Percentiles rank a stretch among this genome's conserved stretches.
These are phyloP conservation scores for Neolamprologus modestus DNA, from an alignment of 2,113 vertebrate genomes.

Conservation along the genomic window DNA sequence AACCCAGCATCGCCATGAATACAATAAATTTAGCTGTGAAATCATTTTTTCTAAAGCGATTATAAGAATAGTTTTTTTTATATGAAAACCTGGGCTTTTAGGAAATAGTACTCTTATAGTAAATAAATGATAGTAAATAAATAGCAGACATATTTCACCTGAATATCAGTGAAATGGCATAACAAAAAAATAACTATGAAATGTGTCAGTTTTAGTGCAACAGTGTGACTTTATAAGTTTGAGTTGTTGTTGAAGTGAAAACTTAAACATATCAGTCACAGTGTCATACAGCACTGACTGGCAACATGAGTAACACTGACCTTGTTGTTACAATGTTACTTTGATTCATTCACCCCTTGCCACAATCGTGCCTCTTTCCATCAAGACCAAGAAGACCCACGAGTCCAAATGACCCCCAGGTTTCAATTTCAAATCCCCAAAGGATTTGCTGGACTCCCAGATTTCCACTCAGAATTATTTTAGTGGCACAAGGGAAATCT, in stretches of 20 bases:
- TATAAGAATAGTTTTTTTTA: not conserved
- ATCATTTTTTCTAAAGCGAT: not conserved
- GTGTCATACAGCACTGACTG: not conserved
- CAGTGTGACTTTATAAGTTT: not conserved
- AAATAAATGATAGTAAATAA: not conserved
- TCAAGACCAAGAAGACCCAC: too few species aligned
- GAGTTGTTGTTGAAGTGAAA: not conserved
- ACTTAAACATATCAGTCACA: not conserved
- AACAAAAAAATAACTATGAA: not conserved
- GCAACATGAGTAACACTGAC: not conserved
- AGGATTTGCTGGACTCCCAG: not conserved
- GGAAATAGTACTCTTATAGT: not conserved
- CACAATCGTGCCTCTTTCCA: not conserved
- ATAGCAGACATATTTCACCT: not conserved
- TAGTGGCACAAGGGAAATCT: not conserved
- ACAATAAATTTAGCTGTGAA: not conserved
- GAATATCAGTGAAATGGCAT: not conserved
- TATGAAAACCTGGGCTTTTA: not conserved
- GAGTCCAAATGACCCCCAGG: not conserved
- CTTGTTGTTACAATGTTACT: not conserved
- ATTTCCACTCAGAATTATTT: not conserved
- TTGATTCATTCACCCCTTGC: not conserved
- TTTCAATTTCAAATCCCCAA: not conserved
- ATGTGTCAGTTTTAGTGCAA: not conserved
- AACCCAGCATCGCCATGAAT: not conserved